Conservation (phyloP, 2,888 invertebrate genomes). For the Flabesymbios commensalis region DNA sequence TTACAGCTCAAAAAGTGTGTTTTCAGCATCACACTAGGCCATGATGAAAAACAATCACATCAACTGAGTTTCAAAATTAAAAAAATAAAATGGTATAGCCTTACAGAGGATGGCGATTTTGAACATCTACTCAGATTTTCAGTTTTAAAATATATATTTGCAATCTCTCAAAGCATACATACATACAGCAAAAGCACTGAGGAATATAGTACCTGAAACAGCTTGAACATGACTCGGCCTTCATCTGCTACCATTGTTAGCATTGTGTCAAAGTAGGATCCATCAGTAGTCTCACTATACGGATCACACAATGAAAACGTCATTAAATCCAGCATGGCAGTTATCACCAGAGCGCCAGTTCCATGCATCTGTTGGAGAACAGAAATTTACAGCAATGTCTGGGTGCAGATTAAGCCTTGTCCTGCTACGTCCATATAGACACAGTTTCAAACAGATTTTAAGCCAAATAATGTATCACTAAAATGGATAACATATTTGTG, state of each 20-base stretch:
- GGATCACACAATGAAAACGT: constrained; percentile 98
- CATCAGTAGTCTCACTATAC: constrained; percentile 97
- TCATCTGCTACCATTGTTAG: constrained; percentile 91
- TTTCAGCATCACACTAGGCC: no score
- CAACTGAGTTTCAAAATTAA: no score
- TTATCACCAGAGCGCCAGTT: constrained; percentile 93
- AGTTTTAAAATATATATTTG: no score
- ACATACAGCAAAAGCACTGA: no score
- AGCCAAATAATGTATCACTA: background rate
- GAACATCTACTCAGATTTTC: no score
- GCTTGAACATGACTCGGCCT: constrained; percentile 86
- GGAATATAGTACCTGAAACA: constrained; percentile 83
- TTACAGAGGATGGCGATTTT: no score
- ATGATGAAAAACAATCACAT: no score
- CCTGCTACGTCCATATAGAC: background rate
- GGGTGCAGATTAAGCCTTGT: background rate
- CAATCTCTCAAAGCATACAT: no score
- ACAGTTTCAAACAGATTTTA: background rate
- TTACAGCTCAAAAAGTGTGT: no score
- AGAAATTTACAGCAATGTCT: no score
- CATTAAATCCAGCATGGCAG: constrained; percentile 96
- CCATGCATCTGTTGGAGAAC: constrained; percentile 67
- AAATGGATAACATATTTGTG: background rate
- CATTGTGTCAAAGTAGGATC: constrained; percentile 72
- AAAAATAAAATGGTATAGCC: no score